phyloP scores from a whole-genome alignment of 2,797 vertebrate genomes.

The Ficedula albicollis region DNA sequence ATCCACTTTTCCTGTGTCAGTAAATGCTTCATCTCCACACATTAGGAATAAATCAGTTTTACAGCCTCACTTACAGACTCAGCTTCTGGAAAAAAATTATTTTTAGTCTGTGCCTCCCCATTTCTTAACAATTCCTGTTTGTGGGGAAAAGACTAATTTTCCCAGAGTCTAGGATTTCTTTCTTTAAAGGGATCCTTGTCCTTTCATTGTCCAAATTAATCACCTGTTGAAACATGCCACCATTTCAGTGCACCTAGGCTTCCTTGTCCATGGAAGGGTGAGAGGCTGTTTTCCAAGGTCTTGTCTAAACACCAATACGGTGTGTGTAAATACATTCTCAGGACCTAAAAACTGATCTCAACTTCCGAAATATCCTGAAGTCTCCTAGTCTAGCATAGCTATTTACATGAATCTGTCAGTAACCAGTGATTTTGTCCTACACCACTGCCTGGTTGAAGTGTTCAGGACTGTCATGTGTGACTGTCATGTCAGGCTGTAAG shows the following conservation, averaged over 20 bases:
- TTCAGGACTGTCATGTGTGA: fast-evolving
- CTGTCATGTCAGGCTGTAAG: background rate
- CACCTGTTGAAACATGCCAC: background rate
- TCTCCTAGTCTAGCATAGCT: background rate
- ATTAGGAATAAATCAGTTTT: background rate
- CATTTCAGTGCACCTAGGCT: background rate
- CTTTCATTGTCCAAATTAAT: background rate
- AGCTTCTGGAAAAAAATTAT: background rate
- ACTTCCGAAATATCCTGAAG: background rate
- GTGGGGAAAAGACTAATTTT: background rate
- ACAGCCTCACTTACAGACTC: background rate
- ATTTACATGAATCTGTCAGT: background rate
- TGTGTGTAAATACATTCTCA: background rate
- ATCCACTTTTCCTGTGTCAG: background rate
- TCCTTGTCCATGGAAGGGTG: background rate
- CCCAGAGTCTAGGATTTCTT: background rate
- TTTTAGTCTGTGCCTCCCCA: background rate
- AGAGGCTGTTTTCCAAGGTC: background rate
- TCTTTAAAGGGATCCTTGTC: background rate
- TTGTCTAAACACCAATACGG: background rate
- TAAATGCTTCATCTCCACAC: background rate
- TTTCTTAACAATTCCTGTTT: background rate
- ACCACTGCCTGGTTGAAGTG: background rate
- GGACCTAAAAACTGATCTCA: background rate
- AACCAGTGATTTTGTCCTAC: background rate